Base-by-base conservation (phyloP, 2,888 invertebrate species). In the Flexamia atlantica region DNA sequence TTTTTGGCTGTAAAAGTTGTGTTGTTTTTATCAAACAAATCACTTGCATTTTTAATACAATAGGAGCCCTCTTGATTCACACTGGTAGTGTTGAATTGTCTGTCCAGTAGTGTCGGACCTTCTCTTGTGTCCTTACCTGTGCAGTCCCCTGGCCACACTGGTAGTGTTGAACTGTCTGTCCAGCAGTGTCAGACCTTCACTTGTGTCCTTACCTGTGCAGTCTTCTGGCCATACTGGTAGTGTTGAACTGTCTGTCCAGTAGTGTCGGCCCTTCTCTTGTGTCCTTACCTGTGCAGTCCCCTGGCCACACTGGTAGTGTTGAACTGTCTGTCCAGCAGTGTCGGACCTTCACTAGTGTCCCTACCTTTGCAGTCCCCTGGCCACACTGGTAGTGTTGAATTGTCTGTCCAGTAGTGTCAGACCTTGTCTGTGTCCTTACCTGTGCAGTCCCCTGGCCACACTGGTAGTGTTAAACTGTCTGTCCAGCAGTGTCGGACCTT, bases 281-380 rank as follows among this genome's bases (percentile, higher is more conserved):
- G 36, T 7, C 36, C 30, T 9, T 42, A 83, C 83, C 83, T 70
- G 42, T 83, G 74, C 7, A 72, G 40, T 1, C 70, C 83, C 30
- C 72, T 46, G 17, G 83, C 83, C 2, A 83, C 74, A 36, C 57
- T 72, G 36, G 82, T 70, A 25, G 82, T 42, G 25, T 72, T 82
- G 70, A 23, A 82, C 3, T 25, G 23, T 68, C 50, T n/a, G 30
- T 72, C 46, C 42, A 72, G 32, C 50, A 82, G 28, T 14, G 25
- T 28, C n/a, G 82, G 82, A 28, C 82, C 23, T 23, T 46, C 30
- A 70, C 82, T 25, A 82, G n/a, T n/a, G n/a, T n/a, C n/a, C n/a
- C n/a, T n/a, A n/a, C n/a, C n/a, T n/a, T n/a, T n/a, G n/a, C n/a
- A n/a, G n/a, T n/a, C n/a, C n/a, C n/a, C n/a, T n/a, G n/a, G n/a